Evolutionary conservation across 2,113 vertebrate species (phyloP).

Genomic region (Notothenia rossii): DNA sequence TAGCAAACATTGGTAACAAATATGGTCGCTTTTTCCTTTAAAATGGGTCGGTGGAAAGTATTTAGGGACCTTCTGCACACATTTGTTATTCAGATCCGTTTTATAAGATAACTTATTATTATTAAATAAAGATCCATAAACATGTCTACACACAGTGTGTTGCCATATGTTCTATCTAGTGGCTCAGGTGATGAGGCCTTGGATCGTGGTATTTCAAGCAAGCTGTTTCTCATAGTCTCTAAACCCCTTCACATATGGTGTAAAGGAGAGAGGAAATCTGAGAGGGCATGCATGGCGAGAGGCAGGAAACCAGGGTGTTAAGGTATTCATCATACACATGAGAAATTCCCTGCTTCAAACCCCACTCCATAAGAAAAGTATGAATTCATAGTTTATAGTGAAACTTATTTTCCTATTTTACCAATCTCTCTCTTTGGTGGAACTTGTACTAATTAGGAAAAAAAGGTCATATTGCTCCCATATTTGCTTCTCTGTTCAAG

Average conservation of each 20-base stretch:
- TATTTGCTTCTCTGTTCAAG: too few species aligned
- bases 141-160: background rate
- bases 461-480: too few species aligned
- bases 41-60: too few species aligned
- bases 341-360: background rate
- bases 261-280: constrained; percentile 31
- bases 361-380: background rate
- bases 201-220: constrained; percentile 24
- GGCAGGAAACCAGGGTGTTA: background rate
- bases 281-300: constrained; percentile 1
- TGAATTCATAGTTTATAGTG: background rate
- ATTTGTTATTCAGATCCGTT: background rate
- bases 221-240: constrained; percentile 41
- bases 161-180: constrained; percentile 25
- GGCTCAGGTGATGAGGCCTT: constrained; percentile 19
- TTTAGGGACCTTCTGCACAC: background rate
- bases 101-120: background rate
- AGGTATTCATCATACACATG: background rate
- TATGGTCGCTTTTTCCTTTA: background rate
- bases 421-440: background rate
- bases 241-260: constrained; percentile 62
- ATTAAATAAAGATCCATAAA: background rate
- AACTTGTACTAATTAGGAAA: background rate
- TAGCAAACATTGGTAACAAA: background rate
- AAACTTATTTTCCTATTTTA: background rate